These are phyloP conservation scores for Leptura quadrifasciata DNA, from an alignment of 2,888 invertebrate genomes.

Conservation along the genomic window DNA sequence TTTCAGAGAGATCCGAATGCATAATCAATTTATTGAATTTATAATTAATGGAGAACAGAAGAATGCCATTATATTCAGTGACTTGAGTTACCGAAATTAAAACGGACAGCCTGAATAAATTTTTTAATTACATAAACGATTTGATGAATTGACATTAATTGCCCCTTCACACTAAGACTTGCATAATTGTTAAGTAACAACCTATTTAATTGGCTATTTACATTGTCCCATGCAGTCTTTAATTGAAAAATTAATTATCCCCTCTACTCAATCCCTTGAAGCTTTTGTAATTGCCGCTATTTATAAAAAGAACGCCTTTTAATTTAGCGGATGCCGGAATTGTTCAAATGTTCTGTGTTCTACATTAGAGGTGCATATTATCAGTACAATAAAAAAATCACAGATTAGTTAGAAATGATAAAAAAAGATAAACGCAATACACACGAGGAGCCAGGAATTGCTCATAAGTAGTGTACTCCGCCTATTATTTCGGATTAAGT, in stretches of 20 bases:
- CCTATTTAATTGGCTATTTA: neutral
- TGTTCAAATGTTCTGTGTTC: too few relatives aligned
- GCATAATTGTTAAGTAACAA: neutral
- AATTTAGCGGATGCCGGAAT: neutral
- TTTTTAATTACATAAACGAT: neutral
- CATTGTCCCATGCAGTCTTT: neutral
- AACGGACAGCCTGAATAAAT: neutral
- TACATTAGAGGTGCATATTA: too few relatives aligned
- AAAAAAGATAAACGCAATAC: too few relatives aligned
- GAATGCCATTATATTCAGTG: neutral
- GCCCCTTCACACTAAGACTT: neutral
- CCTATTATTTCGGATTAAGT: too few relatives aligned
- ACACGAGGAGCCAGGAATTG: too few relatives aligned
- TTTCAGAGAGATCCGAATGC: neutral
- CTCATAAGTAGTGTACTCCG: too few relatives aligned
- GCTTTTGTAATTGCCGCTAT: neutral
- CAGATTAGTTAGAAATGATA: too few relatives aligned
- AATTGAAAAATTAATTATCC: slow-evolving; percentile 10
- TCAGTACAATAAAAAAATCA: too few relatives aligned
- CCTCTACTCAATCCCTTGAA: neutral
- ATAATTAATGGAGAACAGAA: neutral
- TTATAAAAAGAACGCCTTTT: neutral
- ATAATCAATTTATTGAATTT: neutral
- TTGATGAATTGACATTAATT: neutral
- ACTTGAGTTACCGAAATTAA: slow-evolving; percentile 5